phyloP scores from a whole-genome alignment of 1,140 invertebrate genomes.

The Epicauta chinensis region DNA sequence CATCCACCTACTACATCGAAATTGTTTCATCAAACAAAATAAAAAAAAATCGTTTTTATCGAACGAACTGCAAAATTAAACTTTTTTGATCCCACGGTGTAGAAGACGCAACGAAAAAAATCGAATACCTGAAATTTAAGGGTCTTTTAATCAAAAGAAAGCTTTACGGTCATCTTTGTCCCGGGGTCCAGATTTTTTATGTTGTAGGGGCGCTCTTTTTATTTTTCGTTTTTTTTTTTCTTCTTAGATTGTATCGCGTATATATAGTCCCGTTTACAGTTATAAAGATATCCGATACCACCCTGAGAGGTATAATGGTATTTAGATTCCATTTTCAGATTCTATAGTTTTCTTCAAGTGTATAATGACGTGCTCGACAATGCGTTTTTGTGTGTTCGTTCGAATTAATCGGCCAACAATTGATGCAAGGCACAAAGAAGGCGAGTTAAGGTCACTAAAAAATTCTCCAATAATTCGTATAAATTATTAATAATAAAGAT shows the following conservation, averaged over 20 bases:
- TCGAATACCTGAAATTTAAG: constrained; percentile 9
- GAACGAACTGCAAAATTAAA: no score
- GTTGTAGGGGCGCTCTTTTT: background rate
- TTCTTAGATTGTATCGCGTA: constrained; percentile 21
- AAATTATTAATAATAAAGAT: no score
- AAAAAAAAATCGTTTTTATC: no score
- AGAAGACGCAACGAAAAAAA: background rate
- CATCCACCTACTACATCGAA: no score
- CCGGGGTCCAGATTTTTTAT: constrained; percentile 18
- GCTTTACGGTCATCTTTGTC: constrained; percentile 20
- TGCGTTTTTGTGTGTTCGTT: constrained; percentile 8
- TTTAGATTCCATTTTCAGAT: constrained; percentile 24
- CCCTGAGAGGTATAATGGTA: constrained; percentile 22
- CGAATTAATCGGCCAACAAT: background rate
- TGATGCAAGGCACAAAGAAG: constrained; percentile 17
- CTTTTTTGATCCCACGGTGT: constrained; percentile 16
- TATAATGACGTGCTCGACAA: constrained; percentile 26
- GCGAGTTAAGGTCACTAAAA: no score
- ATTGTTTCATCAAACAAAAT: no score
- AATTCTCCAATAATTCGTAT: no score
- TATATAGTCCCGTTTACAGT: constrained; percentile 29
- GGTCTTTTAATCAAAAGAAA: constrained; percentile 6
- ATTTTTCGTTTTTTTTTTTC: no score
- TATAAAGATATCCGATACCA: constrained; percentile 29
- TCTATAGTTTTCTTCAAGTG: constrained; percentile 30